A percentile compares a stretch with the other conserved stretches of the same genome.
phyloP scores from a whole-genome alignment of 37 sponge, comb jelly and placozoan species.

The Agelas oroides region DNA sequence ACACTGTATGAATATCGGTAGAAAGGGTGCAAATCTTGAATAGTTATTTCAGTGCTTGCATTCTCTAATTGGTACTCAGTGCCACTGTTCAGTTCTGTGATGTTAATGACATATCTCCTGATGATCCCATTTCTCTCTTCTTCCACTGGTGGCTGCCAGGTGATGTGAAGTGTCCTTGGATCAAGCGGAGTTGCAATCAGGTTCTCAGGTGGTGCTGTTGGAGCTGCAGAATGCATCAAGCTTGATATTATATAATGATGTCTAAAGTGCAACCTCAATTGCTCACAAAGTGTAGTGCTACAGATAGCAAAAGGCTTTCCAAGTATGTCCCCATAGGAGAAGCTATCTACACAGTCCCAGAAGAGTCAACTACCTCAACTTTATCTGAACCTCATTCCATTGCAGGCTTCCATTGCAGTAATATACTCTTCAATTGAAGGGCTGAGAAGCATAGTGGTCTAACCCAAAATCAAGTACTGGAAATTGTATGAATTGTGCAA shows the following conservation, averaged over 20 bases:
- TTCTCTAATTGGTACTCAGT: neutral
- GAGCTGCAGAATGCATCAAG: slow-evolving; percentile 23
- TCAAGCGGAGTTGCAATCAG: neutral
- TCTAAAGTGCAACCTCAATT: neutral
- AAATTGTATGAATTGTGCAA: too few species aligned
- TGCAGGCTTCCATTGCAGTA: too few species aligned
- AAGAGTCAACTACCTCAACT: too few species aligned
- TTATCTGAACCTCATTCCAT: too few species aligned
- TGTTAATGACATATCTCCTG: slow-evolving; percentile 12
- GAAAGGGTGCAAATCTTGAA: slow-evolving; percentile 9
- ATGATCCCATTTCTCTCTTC: slow-evolving; percentile 43
- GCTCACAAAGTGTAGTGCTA: neutral
- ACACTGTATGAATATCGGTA: slow-evolving; percentile 6
- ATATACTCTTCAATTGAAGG: too few species aligned
- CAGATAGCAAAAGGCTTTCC: too few species aligned
- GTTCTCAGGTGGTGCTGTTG: slow-evolving; percentile 27
- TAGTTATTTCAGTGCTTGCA: neutral
- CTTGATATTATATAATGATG: slow-evolving; percentile 7
- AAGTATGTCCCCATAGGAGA: too few species aligned
- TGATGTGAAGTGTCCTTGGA: slow-evolving; percentile 1
- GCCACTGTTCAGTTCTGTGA: neutral
- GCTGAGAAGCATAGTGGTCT: too few species aligned
- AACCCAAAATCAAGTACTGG: too few species aligned
- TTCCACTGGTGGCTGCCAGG: slow-evolving; percentile 24
- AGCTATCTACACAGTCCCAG: too few species aligned